Evolutionary conservation across 2,113 vertebrate species (phyloP), one percentile per base, ranked within the genome.

Genomic region (Alexandromys fortis): DNA sequence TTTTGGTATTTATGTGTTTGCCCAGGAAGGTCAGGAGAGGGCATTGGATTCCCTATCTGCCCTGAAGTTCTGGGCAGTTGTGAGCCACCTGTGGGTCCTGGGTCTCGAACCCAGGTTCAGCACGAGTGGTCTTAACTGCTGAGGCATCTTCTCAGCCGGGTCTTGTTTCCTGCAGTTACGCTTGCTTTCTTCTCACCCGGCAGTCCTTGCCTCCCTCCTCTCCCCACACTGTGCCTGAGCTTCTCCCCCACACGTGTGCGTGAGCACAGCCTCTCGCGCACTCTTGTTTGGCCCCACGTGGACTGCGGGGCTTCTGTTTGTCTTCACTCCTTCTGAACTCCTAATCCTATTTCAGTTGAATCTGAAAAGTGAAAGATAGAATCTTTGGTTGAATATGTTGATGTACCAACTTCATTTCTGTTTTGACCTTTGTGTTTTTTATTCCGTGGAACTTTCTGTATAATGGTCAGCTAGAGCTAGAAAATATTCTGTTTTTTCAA

Each of bases 341-440:
- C 87, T 90, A 19, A 92, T 91, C 22, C 73, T 75, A 86, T 73
- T 88, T 24, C 91, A 85, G 26, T 52, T 30, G 91, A 86, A n/a
- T 87, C 33, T 89, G 55, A 89, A 94, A 95, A 92, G 92, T 85
- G 38, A 92, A 95, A 26, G 85, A 76, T 33, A 72, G n/a, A 89
- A 10, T 42, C 76, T 91, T 96, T 86, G 63, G 72, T 70, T 77
- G 85, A 58, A 68, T 73, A 49, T 91, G 6, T 63, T 77, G 52
- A 72, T 75, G 49, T 67, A 45, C 65, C 28, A 77, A n/a, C 17
- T 70, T 89, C 28, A 86, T 47, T 93, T n/a, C 70, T 86, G 24
- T 42, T 96, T 1, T 49, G 49, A 63, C 65, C 79, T 52, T 47
- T 86, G 70, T 12, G 58, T 21, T 65, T 86, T 95, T 92, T 5